Evolutionary conservation across 2,113 vertebrate genomes (phyloP), one percentile per base, ranked within the genome.

Genomic region (Xenotilapia caudafasciata): DNA sequence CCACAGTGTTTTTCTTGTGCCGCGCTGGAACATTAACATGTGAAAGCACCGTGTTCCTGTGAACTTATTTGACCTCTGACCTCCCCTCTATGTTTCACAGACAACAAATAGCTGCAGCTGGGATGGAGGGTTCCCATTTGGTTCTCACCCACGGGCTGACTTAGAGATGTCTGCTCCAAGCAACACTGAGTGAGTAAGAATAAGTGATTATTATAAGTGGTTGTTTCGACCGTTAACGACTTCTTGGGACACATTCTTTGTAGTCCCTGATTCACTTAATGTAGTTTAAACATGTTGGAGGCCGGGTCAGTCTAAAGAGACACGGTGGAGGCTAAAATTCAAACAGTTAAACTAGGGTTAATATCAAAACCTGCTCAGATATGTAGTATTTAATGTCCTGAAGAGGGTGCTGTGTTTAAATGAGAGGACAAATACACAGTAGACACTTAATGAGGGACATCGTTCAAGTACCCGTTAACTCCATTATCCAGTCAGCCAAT

Each of bases 31-130:
- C 3, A 97, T 97, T 97, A 97, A 92, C 97, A 97, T 97, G 88
- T 97, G 97, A 98, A 98, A 97, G 95, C 86, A 79, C 15, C 10
- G 26, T 92, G 92, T 96, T 96, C 94, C 96, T 97, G 97, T 96
- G 97, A 97, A 97, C 96, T 96, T 96, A 96, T 96, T 96, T 95
- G 96, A 97, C 97, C 97, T 96, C 87, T 96, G 97, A 97, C 96
- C 96, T 93, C 94, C 90, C 84, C 94, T 95, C 95, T 96, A 82
- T 96, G 94, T 83, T 83, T 92, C 47, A 13, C 92, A 91, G 95
- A 95, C 96, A 96, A 96, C 97, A 97, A 97, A 97, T 96, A 94
- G 95, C 96, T 96, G 95, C 95, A 96, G 96, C 96, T 96, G 95
- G 92, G 93, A 90, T 94, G 89, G 91, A 88, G 87, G 89, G 84